These are phyloP conservation scores for Pipistrellus pygmaeus DNA, from an alignment of 2,797 vertebrate species.

Conservation along the genomic window DNA sequence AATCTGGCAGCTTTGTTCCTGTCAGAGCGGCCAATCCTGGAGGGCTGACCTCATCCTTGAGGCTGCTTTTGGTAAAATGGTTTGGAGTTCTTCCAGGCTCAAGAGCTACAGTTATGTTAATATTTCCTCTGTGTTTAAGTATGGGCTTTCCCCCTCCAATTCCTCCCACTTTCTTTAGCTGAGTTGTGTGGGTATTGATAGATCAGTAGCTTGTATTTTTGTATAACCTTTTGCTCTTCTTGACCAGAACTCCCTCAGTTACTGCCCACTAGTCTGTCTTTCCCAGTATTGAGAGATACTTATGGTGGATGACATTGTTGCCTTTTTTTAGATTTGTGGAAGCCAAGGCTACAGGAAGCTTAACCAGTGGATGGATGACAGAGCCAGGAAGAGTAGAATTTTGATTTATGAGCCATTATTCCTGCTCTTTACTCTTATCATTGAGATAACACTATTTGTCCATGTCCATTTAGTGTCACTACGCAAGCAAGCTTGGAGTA, in stretches of 20 bases:
- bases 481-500: slow-evolving; percentile 3
- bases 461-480: neutral
- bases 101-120: neutral
- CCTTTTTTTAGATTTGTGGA: slow-evolving; percentile 44
- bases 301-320: neutral
- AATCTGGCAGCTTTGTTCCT: slow-evolving; percentile 56
- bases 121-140: neutral
- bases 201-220: slow-evolving; percentile 44
- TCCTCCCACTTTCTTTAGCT: slow-evolving; percentile 39
- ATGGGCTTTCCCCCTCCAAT: neutral
- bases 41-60: slow-evolving; percentile 49
- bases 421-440: neutral
- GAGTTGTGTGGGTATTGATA: slow-evolving; percentile 51
- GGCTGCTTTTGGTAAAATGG: slow-evolving; percentile 22
- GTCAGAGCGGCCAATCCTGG: slow-evolving; percentile 8
- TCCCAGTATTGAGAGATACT: neutral
- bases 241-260: neutral
- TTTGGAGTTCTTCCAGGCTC: slow-evolving; percentile 42
- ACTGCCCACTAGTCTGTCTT: neutral
- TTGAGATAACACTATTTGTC: neutral
- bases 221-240: neutral
- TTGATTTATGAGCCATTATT: neutral
- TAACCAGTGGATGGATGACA: neutral
- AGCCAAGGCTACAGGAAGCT: neutral
- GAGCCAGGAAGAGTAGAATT: slow-evolving; percentile 18